These are phyloP conservation scores for Drosophila athabasca DNA, from an alignment of 1,140 invertebrate genomes.

Conservation along the genomic window DNA sequence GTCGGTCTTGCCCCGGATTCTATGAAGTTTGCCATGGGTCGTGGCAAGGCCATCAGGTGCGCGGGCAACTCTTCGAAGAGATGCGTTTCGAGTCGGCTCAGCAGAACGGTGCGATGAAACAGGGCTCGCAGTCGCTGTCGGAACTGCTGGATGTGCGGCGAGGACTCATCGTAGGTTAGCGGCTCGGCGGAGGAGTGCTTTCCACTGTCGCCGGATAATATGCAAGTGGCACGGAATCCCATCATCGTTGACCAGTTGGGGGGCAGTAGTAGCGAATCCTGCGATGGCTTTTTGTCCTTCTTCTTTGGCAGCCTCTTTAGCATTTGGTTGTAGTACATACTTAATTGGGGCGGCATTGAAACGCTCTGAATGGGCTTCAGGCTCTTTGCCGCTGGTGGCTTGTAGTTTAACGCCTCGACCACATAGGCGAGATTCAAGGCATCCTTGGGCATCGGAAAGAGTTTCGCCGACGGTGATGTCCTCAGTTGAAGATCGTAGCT, in stretches of 20 bases:
- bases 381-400: not conserved
- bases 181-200: not conserved
- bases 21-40: slow-evolving; percentile 12
- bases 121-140: slow-evolving; percentile 61
- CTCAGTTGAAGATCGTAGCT: slow-evolving; percentile 62
- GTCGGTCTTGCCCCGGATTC: not conserved
- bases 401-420: slow-evolving; percentile 24
- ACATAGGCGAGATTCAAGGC: slow-evolving; percentile 21
- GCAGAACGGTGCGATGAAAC: slow-evolving; percentile 64
- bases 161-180: slow-evolving; percentile 29
- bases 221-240: slow-evolving; percentile 72
- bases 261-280: slow-evolving; percentile 31
- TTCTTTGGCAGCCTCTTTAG: slow-evolving; percentile 14
- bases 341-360: slow-evolving; percentile 24
- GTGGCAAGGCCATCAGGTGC: slow-evolving; percentile 12
- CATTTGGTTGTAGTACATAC: slow-evolving; percentile 34
- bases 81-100: slow-evolving; percentile 60
- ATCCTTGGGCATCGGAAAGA: slow-evolving; percentile 30
- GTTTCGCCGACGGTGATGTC: not conserved
- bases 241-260: slow-evolving; percentile 74
- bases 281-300: not conserved
- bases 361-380: slow-evolving; percentile 8
- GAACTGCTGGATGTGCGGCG: slow-evolving; percentile 47
- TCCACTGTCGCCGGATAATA: slow-evolving; percentile 49
- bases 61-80: slow-evolving; percentile 43